A percentile compares a stretch with the other conserved stretches of the same genome.
Conservation (phyloP, 92 coral and sea anemone species). For the Porites evermanni region DNA sequence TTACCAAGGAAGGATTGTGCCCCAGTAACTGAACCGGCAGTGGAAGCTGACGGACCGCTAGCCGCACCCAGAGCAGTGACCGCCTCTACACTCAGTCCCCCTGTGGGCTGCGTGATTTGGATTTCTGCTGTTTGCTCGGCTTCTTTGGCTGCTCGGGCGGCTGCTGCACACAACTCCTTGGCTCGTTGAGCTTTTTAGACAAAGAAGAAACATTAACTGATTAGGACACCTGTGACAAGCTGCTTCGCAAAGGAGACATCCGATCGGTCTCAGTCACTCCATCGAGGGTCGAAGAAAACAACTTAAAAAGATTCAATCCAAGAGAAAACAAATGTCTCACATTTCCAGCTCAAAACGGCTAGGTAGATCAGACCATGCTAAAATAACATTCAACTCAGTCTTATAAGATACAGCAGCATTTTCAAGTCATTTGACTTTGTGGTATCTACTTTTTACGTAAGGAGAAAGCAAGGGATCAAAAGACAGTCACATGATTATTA, state of each 20-base stretch:
- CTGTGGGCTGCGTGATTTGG: slow-evolving; percentile 64
- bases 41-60: slow-evolving; percentile 61
- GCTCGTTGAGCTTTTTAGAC: slow-evolving; percentile 85
- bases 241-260: neutral
- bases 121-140: slow-evolving; percentile 85
- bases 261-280: no score
- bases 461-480: no score
- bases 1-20: slow-evolving; percentile 85
- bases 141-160: slow-evolving; percentile 92
- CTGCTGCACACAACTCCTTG: slow-evolving; percentile 94
- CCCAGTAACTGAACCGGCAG: slow-evolving; percentile 86
- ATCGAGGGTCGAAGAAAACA: no score
- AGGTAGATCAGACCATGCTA: no score
- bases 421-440: no score
- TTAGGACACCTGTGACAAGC: neutral
- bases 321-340: no score
- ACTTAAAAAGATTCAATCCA: no score
- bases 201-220: neutral
- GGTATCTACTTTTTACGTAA: no score
- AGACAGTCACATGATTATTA: no score
- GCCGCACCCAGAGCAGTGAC: slow-evolving; percentile 93
- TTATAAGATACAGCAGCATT: no score
- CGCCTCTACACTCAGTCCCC: slow-evolving; percentile 94
- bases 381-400: no score
- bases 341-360: no score